phyloP scores from a whole-genome alignment of 2,797 vertebrate genomes.

The Dromococcyx pavoninus region DNA sequence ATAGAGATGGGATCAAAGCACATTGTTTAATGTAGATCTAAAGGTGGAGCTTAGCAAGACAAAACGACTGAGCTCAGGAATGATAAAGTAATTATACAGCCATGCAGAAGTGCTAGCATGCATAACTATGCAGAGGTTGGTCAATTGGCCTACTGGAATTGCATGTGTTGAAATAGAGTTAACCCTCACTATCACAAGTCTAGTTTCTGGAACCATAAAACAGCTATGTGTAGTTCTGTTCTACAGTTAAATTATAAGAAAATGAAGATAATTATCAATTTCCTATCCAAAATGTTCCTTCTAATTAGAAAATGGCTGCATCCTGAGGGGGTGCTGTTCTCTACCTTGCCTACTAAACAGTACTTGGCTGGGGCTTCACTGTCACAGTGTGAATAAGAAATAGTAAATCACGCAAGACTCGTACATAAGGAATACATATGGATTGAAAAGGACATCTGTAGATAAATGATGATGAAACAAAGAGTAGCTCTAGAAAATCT shows the following conservation, averaged over 20 bases:
- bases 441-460: not conserved
- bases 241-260: not conserved
- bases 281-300: not conserved
- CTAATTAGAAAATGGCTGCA: not conserved
- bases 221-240: not conserved
- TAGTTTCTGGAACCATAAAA: not conserved
- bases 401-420: not conserved
- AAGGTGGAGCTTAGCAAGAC: not conserved
- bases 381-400: not conserved
- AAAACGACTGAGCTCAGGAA: not conserved
- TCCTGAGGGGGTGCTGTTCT: not conserved
- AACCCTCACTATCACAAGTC: not conserved
- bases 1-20: not conserved
- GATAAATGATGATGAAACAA: not conserved
- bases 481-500: not conserved
- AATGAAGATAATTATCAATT: not conserved
- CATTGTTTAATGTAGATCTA: not conserved
- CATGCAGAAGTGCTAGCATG: not conserved
- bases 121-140: not conserved
- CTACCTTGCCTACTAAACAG: not conserved
- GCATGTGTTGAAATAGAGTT: not conserved
- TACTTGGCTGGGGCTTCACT: not conserved
- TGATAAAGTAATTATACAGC: not conserved
- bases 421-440: not conserved
- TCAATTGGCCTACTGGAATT: not conserved